These are phyloP conservation scores for Girardinus metallicus DNA, from an alignment of 2,797 vertebrate species.

Conservation along the genomic window DNA sequence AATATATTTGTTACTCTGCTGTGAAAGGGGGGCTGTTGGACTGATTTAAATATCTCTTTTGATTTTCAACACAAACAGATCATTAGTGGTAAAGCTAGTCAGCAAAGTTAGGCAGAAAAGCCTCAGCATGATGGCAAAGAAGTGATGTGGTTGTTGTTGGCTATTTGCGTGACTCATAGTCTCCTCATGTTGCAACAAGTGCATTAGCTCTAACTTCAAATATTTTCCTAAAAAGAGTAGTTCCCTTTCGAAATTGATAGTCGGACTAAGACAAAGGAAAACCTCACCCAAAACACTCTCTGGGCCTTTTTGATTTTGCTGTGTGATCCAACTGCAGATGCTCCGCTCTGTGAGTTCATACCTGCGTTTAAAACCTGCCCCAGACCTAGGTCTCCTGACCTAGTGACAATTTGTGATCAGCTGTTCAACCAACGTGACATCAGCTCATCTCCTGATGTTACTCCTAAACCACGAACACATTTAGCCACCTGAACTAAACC, in stretches of 20 bases:
- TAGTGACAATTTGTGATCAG: neutral
- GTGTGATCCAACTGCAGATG: too few species aligned
- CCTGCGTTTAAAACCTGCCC: neutral
- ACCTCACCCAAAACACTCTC: neutral
- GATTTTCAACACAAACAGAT: conserved; percentile 17
- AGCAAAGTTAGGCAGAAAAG: neutral
- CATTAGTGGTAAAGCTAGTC: conserved; percentile 11
- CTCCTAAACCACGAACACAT: neutral
- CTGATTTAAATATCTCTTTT: conserved; percentile 5
- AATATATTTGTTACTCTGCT: neutral
- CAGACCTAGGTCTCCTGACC: neutral
- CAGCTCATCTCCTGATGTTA: neutral
- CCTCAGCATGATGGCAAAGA: neutral
- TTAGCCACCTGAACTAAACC: neutral
- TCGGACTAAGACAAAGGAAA: neutral
- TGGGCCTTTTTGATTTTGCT: neutral
- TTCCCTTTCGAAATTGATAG: neutral
- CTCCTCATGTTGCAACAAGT: neutral
- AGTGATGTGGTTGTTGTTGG: conserved; percentile 3
- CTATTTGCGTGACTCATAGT: conserved; percentile 20
- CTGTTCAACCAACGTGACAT: neutral
- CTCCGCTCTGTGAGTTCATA: neutral
- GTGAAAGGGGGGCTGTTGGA: neutral
- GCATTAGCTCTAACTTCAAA: neutral
- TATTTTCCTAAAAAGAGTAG: neutral